A percentile compares a stretch with the other conserved stretches of the same genome.
Evolutionary conservation across 37 sponge, comb jelly and placozoan species (phyloP).

Genomic region (Ephydatia muelleri): DNA sequence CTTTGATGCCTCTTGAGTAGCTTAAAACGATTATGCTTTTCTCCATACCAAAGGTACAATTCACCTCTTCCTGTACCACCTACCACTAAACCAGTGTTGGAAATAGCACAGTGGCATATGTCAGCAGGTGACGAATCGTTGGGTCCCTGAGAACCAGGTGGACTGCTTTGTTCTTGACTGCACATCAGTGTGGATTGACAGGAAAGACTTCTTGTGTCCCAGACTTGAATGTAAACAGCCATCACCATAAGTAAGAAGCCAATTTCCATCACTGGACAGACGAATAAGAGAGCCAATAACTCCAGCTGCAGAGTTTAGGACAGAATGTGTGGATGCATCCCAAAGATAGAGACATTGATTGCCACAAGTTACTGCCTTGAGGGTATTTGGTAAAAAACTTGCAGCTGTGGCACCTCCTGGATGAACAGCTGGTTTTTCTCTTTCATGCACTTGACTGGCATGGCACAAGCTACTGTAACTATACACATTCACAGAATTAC

Average conservation of each 20-base stretch:
- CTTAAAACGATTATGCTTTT: not conserved
- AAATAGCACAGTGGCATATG: conserved; percentile 43
- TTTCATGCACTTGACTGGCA: not conserved
- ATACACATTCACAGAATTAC: not conserved
- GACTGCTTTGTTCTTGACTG: not conserved
- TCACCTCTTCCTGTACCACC: conserved; percentile 36
- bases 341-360: conserved; percentile 1
- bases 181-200: not conserved
- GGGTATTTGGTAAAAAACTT: not conserved
- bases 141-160: not conserved
- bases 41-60: conserved; percentile 40
- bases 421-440: not conserved
- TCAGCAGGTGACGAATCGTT: conserved; percentile 3
- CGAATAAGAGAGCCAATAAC: not conserved
- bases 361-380: conserved; percentile 31
- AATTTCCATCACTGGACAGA: conserved; percentile 27
- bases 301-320: not conserved
- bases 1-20: conserved; percentile 4
- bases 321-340: not conserved
- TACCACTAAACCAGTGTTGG: conserved; percentile 22
- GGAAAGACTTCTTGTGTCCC: not conserved
- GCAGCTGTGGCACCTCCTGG: not conserved
- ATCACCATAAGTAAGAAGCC: conserved; percentile 30
- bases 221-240: conserved; percentile 28
- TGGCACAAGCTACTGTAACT: not conserved